phyloP scores from a whole-genome alignment of 2,113 vertebrate genomes.

The Onychorhynchus coronatus region DNA sequence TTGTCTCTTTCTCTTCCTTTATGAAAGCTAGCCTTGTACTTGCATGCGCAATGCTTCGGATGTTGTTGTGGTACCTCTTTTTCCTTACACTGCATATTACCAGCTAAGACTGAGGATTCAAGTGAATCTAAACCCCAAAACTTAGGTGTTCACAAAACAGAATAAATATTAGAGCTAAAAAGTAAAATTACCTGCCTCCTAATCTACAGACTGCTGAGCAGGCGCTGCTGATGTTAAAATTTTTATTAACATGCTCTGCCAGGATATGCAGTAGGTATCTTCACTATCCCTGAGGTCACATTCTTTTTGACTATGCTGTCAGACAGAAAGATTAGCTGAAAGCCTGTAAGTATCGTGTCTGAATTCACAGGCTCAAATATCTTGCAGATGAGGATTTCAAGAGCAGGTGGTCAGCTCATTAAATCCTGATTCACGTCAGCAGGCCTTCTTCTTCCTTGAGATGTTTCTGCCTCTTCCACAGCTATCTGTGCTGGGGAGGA shows the following conservation, averaged over 20 bases:
- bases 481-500: neutral
- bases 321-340: constrained; percentile 38
- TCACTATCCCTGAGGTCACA: constrained; percentile 17
- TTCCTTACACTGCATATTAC: neutral
- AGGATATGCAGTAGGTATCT: neutral
- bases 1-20: neutral
- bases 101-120: neutral
- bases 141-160: neutral
- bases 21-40: neutral
- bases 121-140: neutral
- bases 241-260: neutral
- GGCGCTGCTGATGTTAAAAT: neutral
- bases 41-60: neutral
- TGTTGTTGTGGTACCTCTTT: neutral
- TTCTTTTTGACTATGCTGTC: constrained; percentile 21
- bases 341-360: constrained; percentile 3
- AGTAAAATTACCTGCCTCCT: neutral
- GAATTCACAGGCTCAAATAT: constrained; percentile 46
- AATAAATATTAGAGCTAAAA: neutral
- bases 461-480: neutral
- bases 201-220: neutral
- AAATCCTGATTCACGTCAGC: constrained; percentile 39
- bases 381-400: constrained; percentile 12
- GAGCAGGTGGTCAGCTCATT: constrained; percentile 59
- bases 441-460: neutral